Percentiles rank a stretch among this genome's conserved stretches.
Conservation (phyloP, 2,888 invertebrate genomes). For the Caenorhabditis angaria region DNA sequence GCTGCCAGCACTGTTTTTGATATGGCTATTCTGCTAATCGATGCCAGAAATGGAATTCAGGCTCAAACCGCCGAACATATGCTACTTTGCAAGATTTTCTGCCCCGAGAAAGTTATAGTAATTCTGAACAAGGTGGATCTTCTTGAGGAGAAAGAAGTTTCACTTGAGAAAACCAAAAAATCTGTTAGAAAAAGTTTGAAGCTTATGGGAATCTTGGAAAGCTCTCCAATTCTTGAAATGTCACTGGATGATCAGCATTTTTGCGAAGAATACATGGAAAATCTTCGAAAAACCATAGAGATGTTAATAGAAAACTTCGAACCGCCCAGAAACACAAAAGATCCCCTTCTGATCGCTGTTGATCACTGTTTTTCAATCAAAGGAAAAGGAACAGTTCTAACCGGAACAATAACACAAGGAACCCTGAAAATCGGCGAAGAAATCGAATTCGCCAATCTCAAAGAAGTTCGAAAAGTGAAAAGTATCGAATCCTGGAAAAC, state of each 20-base stretch:
- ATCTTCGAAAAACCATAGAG: slow-evolving; percentile 33
- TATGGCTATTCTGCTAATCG: slow-evolving; percentile 76
- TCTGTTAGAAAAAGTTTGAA: slow-evolving; percentile 47
- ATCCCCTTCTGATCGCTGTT: slow-evolving; percentile 77
- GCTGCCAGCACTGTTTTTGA: slow-evolving; percentile 75
- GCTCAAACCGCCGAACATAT: slow-evolving; percentile 84
- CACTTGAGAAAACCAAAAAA: slow-evolving; percentile 21
- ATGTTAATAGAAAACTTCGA: slow-evolving; percentile 29
- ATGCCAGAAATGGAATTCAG: slow-evolving; percentile 79
- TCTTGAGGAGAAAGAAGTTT: slow-evolving; percentile 62
- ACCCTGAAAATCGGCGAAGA: slow-evolving; percentile 65
- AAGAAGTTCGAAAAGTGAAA: slow-evolving; percentile 79
- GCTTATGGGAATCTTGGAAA: slow-evolving; percentile 50
- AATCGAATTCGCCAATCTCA: slow-evolving; percentile 79
- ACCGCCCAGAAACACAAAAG: slow-evolving; percentile 24
- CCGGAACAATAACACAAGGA: slow-evolving; percentile 73
- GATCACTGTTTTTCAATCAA: slow-evolving; percentile 83
- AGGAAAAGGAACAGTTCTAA: slow-evolving; percentile 81
- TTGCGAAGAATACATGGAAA: slow-evolving; percentile 20
- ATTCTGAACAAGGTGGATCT: slow-evolving; percentile 78
- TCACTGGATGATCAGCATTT: slow-evolving; percentile 30
- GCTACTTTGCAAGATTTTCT: slow-evolving; percentile 78
- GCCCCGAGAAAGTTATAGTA: slow-evolving; percentile 76
- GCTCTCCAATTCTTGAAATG: slow-evolving; percentile 73
- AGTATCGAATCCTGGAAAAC: slow-evolving; percentile 81